Conservation (phyloP, 2,888 invertebrate species). For the Ganaspis brasiliensis region DNA sequence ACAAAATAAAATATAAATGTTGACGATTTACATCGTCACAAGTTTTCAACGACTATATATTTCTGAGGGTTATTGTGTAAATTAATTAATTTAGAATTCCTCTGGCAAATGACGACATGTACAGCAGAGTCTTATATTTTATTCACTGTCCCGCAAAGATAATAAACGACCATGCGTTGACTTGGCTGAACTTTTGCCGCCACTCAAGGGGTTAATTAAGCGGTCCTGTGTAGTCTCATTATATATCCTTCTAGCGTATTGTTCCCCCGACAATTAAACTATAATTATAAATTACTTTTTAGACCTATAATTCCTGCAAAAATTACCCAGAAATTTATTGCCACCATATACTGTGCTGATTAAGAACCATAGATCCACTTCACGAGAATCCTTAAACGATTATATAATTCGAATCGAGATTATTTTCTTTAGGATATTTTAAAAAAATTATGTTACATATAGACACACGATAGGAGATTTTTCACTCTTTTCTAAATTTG, state of each 20-base stretch:
- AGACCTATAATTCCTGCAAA: not conserved
- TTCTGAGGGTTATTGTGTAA: conserved; percentile 16
- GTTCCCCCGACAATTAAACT: conserved; percentile 27
- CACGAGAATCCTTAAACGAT: too few species aligned
- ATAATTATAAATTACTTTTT: conserved; percentile 35
- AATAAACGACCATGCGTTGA: conserved; percentile 37
- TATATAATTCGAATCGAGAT: too few species aligned
- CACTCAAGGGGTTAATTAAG: conserved; percentile 43
- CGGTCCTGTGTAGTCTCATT: conserved; percentile 40
- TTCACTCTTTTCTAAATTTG: too few species aligned
- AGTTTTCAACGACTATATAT: too few species aligned
- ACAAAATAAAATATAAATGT: too few species aligned
- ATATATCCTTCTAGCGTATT: conserved; percentile 29
- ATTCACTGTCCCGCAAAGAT: conserved; percentile 14
- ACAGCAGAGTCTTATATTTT: conserved; percentile 3
- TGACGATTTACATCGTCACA: too few species aligned
- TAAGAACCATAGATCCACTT: too few species aligned
- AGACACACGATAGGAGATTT: too few species aligned
- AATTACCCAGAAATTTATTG: not conserved
- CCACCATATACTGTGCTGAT: too few species aligned
- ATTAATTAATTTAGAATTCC: conserved; percentile 30
- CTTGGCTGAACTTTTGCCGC: conserved; percentile 39
- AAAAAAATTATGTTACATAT: too few species aligned
- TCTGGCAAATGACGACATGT: conserved; percentile 15
- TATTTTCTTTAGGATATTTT: too few species aligned